Evolutionary conservation across 1,140 invertebrate genomes (phyloP).

Genomic region (Zaprionus gabonicus): DNA sequence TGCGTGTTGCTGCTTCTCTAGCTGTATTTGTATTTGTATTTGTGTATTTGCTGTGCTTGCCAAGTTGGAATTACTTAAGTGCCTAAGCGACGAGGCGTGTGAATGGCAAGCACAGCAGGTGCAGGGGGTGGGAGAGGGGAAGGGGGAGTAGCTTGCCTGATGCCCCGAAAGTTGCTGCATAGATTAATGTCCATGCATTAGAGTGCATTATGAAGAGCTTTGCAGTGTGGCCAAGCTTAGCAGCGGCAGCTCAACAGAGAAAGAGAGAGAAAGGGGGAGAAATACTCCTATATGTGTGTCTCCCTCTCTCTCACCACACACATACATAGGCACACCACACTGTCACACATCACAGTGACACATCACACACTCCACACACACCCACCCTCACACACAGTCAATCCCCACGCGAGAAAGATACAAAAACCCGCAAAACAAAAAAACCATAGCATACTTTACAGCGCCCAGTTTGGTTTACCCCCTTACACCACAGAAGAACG

Average conservation of each 20-base stretch:
- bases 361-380: neutral
- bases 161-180: slow-evolving; percentile 20
- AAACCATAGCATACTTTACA: slow-evolving; percentile 47
- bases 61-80: slow-evolving; percentile 78
- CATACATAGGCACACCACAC: slow-evolving; percentile 13
- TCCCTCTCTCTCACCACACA: neutral
- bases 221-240: slow-evolving; percentile 25
- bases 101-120: slow-evolving; percentile 56
- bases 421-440: slow-evolving; percentile 4
- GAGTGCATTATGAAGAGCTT: slow-evolving; percentile 47
- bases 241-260: slow-evolving; percentile 14
- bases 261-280: neutral
- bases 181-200: slow-evolving; percentile 78
- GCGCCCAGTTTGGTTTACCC: slow-evolving; percentile 38
- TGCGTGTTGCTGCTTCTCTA: slow-evolving; percentile 32
- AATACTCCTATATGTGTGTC: neutral
- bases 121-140: slow-evolving; percentile 3
- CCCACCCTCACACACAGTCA: slow-evolving; percentile 13
- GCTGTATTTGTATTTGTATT: slow-evolving; percentile 7
- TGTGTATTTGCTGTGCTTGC: slow-evolving; percentile 45
- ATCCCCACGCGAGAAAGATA: neutral
- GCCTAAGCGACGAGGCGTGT: slow-evolving; percentile 65
- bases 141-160: neutral
- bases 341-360: neutral
- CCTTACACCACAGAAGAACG: slow-evolving; percentile 44